Percentiles rank a stretch among this genome's conserved stretches.
Conservation (phyloP, 1,140 invertebrate species). For the Limonius californicus region DNA sequence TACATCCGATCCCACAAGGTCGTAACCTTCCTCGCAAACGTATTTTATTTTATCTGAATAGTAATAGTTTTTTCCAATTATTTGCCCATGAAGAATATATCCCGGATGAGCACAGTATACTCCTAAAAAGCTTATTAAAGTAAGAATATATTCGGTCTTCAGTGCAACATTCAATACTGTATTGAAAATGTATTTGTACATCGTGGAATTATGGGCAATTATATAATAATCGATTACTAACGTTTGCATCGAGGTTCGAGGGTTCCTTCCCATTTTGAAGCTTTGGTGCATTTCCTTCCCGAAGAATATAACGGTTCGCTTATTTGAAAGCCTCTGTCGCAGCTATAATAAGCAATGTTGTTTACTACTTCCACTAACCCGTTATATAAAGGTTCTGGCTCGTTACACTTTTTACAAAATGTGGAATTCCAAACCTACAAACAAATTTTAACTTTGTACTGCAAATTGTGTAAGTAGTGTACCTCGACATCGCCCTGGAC, state of each 20-base stretch:
- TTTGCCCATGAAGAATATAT: slow-evolving; percentile 53
- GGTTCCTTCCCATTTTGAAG: slow-evolving; percentile 52
- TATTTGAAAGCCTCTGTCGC: slow-evolving; percentile 53
- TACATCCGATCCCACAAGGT: slow-evolving; percentile 48
- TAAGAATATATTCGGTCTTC: background rate
- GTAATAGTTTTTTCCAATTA: slow-evolving; percentile 51
- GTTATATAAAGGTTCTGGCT: slow-evolving; percentile 46
- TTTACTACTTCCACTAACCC: slow-evolving; percentile 45
- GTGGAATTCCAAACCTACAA: slow-evolving; percentile 48
- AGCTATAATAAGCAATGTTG: slow-evolving; percentile 50
- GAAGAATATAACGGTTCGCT: slow-evolving; percentile 34
- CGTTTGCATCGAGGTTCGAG: slow-evolving; percentile 50
- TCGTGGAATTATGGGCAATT: slow-evolving; percentile 8
- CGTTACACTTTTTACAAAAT: slow-evolving; percentile 54
- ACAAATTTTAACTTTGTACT: too few species aligned
- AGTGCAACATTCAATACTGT: too few species aligned
- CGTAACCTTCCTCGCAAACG: slow-evolving; percentile 52
- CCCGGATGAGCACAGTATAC: slow-evolving; percentile 58
- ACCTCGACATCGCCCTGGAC: slow-evolving; percentile 56
- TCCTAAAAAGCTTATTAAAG: slow-evolving; percentile 33
- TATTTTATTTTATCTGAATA: slow-evolving; percentile 54
- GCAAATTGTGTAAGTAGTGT: background rate
- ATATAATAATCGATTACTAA: slow-evolving; percentile 37
- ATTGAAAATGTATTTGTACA: too few species aligned
- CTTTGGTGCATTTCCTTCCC: slow-evolving; percentile 49